phyloP scores from a whole-genome alignment of 2,113 vertebrate genomes.

The Hippopotamus amphibius region DNA sequence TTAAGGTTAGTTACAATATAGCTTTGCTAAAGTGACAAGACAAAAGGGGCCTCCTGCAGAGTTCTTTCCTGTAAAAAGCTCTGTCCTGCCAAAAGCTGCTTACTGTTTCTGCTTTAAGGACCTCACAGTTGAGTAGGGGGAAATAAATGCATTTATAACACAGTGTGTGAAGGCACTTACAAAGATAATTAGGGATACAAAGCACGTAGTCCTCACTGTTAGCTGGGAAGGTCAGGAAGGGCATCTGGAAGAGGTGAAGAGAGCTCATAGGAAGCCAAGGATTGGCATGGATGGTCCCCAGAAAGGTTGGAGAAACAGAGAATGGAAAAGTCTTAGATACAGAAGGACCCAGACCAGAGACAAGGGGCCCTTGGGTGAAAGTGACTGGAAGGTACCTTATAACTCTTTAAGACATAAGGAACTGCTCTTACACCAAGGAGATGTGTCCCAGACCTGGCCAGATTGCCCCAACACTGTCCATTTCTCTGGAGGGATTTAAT shows the following conservation, averaged over 20 bases:
- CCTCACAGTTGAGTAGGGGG: neutral
- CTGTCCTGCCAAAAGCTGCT: neutral
- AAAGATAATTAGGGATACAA: neutral
- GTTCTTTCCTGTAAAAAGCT: too few relatives aligned
- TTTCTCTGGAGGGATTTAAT: neutral
- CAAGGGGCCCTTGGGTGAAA: neutral
- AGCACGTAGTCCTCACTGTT: neutral
- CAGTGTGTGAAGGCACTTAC: neutral
- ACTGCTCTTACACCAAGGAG: neutral
- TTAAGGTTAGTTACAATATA: too few relatives aligned
- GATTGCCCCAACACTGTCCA: neutral
- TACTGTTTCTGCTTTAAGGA: neutral
- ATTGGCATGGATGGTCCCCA: neutral
- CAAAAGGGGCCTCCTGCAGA: neutral
- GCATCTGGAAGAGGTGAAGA: neutral
- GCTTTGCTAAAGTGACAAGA: too few relatives aligned
- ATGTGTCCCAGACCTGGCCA: neutral
- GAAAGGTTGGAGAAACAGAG: neutral
- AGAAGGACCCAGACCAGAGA: neutral
- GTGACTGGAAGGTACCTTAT: neutral
- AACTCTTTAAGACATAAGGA: neutral
- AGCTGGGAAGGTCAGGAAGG: neutral
- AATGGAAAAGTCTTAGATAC: neutral
- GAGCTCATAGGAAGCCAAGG: neutral
- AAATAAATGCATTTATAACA: neutral